Conservation (phyloP, 2,888 invertebrate species). For the Theretra japonica region DNA sequence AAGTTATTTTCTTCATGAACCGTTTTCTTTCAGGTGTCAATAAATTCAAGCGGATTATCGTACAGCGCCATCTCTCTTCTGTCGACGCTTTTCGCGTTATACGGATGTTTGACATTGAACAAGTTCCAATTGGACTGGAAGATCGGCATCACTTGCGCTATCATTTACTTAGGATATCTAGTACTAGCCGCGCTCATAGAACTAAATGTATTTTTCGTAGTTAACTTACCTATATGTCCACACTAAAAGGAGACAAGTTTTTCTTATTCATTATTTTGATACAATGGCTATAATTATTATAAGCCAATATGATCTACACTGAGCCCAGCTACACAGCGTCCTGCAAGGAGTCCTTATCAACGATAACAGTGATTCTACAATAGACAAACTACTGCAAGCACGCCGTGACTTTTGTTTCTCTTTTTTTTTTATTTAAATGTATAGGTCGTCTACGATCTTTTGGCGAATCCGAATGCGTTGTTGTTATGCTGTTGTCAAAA, state of each 20-base stretch:
- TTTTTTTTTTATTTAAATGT: no score
- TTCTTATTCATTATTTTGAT: not conserved
- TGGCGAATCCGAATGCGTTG: no score
- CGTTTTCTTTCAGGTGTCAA: conserved; percentile 76
- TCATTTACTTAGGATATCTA: conserved; percentile 88
- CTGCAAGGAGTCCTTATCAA: not conserved
- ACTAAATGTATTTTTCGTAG: conserved; percentile 89
- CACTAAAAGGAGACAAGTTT: conserved; percentile 55
- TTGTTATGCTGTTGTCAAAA: no score
- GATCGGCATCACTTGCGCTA: conserved; percentile 87
- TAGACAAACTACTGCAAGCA: no score
- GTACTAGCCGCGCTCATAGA: conserved; percentile 89
- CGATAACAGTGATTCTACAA: no score
- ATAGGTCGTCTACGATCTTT: no score
- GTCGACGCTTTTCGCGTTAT: conserved; percentile 88
- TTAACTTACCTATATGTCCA: conserved; percentile 89
- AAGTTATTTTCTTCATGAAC: no score
- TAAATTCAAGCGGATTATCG: conserved; percentile 90
- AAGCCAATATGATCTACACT: no score
- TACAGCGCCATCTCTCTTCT: conserved; percentile 91
- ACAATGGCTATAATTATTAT: not conserved
- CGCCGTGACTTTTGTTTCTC: no score
- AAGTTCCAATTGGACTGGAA: conserved; percentile 89
- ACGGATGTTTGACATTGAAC: conserved; percentile 87
- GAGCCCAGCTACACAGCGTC: no score